These are phyloP conservation scores for Propithecus perrieri DNA, from an alignment of 2,797 vertebrate species.

Conservation along the genomic window DNA sequence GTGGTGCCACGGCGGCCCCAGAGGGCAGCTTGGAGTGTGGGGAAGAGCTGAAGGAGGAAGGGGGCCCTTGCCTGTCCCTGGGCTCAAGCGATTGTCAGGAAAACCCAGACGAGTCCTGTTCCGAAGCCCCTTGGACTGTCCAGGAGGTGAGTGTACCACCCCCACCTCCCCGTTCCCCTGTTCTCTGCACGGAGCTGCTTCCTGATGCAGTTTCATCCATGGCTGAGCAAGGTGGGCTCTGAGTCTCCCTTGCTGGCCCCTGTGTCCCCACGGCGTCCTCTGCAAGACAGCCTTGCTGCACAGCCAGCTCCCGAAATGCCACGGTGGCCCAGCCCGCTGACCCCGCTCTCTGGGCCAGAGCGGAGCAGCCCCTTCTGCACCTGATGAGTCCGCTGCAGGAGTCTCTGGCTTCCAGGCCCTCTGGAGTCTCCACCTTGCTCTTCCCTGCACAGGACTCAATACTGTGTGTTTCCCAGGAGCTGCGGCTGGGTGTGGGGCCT, in stretches of 20 bases:
- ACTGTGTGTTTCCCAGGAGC: no score
- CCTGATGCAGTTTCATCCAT: background rate
- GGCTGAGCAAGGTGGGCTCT: background rate
- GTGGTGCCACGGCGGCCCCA: rapidly evolving
- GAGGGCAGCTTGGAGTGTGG: background rate
- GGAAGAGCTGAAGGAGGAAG: conserved; percentile 25
- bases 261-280: rapidly evolving
- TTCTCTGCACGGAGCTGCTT: rapidly evolving
- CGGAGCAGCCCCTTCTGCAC: background rate
- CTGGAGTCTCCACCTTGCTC: background rate
- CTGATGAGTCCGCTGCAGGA: rapidly evolving
- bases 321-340: rapidly evolving
- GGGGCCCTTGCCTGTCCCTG: rapidly evolving
- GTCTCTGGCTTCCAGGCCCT: no score
- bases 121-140: background rate
- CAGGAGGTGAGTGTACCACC: conserved; percentile 17
- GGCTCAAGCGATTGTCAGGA: background rate
- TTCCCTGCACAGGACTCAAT: background rate
- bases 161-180: conserved; percentile 50
- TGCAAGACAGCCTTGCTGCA: background rate
- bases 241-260: no score
- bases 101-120: background rate
- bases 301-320: background rate
- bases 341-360: background rate
- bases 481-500: background rate